phyloP scores from a whole-genome alignment of 2,797 vertebrate genomes.

The Borostomias antarcticus region DNA sequence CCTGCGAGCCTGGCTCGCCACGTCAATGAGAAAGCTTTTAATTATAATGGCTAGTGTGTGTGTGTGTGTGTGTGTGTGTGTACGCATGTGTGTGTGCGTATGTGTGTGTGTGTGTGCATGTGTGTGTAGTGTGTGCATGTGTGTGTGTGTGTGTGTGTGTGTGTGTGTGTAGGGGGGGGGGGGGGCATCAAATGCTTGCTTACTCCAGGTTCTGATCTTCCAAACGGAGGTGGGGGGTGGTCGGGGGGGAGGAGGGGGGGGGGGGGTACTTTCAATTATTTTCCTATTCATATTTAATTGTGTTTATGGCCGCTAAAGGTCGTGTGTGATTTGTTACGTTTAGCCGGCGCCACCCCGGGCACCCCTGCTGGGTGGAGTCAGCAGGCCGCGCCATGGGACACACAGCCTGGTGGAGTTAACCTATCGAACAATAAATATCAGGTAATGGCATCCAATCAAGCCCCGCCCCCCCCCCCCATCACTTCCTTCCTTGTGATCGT shows the following conservation, averaged over 20 bases:
- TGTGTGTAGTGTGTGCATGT: slow-evolving; percentile 1
- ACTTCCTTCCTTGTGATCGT: slow-evolving; percentile 31
- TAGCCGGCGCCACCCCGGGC: slow-evolving; percentile 58
- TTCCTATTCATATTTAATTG: slow-evolving; percentile 85
- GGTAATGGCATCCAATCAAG: slow-evolving; percentile 62
- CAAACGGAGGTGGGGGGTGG: background rate
- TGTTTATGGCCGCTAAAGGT: slow-evolving; percentile 82
- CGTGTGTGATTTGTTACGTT: slow-evolving; percentile 70
- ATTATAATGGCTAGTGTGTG: no score
- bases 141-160: slow-evolving; percentile 28
- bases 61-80: no score
- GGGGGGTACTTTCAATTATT: slow-evolving; percentile 82
- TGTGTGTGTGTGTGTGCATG: slow-evolving; percentile 40
- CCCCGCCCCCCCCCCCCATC: slow-evolving; percentile 27
- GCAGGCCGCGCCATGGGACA: slow-evolving; percentile 65
- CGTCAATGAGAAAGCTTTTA: no score
- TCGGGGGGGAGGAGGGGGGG: slow-evolving; percentile 25
- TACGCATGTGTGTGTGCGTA: no score
- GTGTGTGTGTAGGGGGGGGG: slow-evolving; percentile 1
- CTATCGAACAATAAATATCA: slow-evolving; percentile 81
- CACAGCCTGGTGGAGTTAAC: slow-evolving; percentile 71
- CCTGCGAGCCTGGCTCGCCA: background rate
- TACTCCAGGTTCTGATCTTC: slow-evolving; percentile 46
- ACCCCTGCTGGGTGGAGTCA: slow-evolving; percentile 72
- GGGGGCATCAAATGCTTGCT: slow-evolving; percentile 35